Evolutionary conservation across 2,113 vertebrate genomes (phyloP).

Genomic region (Sphaerodactylus townsendi): DNA sequence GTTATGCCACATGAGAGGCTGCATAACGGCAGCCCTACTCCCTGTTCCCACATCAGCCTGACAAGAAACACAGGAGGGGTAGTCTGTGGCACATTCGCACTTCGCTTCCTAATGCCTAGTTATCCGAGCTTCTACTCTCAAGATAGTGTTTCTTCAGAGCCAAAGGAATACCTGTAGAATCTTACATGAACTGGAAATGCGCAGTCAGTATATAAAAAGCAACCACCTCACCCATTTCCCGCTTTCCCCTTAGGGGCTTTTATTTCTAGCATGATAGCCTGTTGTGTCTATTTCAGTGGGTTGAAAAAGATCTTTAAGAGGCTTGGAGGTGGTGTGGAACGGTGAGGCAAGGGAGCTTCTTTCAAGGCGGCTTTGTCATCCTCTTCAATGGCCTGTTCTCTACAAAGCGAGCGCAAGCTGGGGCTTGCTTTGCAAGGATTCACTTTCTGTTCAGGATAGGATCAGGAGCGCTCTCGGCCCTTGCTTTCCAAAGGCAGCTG

Average conservation of each 20-base stretch:
- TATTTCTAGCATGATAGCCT: slow-evolving; percentile 2
- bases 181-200: background rate
- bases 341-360: background rate
- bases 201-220: background rate
- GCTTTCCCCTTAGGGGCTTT: background rate
- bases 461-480: slow-evolving; percentile 64
- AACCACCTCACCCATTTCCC: accelerated
- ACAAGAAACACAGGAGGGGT: too few relatives aligned
- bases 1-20: too few relatives aligned
- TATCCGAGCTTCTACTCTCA: background rate
- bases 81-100: too few relatives aligned
- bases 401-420: slow-evolving; percentile 42
- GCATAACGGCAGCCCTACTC: too few relatives aligned
- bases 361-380: slow-evolving; percentile 39
- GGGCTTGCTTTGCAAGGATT: slow-evolving; percentile 65
- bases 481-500: slow-evolving; percentile 58
- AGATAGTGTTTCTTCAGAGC: background rate
- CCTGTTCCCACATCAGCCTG: too few relatives aligned
- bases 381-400: slow-evolving; percentile 47
- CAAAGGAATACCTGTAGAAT: too few relatives aligned
- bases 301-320: slow-evolving; percentile 30
- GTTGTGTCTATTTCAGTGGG: slow-evolving; percentile 49
- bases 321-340: slow-evolving; percentile 1
- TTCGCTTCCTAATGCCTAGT: too few relatives aligned
- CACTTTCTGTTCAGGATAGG: slow-evolving; percentile 62